phyloP scores from a whole-genome alignment of 2,113 vertebrate genomes.

The Mesoclemmys tuberculata region DNA sequence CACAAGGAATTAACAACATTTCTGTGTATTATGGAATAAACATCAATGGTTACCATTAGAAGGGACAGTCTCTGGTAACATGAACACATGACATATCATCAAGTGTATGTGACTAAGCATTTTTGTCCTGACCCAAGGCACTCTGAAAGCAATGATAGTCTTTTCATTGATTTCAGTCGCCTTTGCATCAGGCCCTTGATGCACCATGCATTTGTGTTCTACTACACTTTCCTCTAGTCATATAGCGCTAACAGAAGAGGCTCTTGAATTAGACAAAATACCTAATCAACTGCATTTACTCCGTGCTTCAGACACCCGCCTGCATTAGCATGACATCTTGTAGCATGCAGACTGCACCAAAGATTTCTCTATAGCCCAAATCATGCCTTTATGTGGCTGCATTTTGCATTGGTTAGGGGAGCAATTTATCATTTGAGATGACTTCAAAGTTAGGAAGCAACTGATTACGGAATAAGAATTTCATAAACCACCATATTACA shows the following conservation, averaged over 20 bases:
- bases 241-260: constrained; percentile 58
- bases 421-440: constrained; percentile 54
- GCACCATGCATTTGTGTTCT: constrained; percentile 66
- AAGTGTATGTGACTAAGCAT: not conserved
- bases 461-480: constrained; percentile 57
- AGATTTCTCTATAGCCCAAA: constrained; percentile 71
- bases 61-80: not conserved
- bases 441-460: constrained; percentile 55
- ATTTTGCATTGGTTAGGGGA: constrained; percentile 28
- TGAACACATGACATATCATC: not conserved
- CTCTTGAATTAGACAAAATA: constrained; percentile 74
- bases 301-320: constrained; percentile 66
- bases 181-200: constrained; percentile 62
- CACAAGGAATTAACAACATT: constrained; percentile 37
- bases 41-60: constrained; percentile 59
- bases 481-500: constrained; percentile 31
- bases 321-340: constrained; percentile 65
- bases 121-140: constrained; percentile 7
- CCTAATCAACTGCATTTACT: constrained; percentile 74
- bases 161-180: constrained; percentile 46
- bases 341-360: constrained; percentile 54
- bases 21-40: constrained; percentile 20
- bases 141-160: not conserved
- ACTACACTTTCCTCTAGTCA: constrained; percentile 20
- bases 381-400: constrained; percentile 47